Conservation (phyloP, 2,113 vertebrate species). For the Callospermophilus lateralis region DNA sequence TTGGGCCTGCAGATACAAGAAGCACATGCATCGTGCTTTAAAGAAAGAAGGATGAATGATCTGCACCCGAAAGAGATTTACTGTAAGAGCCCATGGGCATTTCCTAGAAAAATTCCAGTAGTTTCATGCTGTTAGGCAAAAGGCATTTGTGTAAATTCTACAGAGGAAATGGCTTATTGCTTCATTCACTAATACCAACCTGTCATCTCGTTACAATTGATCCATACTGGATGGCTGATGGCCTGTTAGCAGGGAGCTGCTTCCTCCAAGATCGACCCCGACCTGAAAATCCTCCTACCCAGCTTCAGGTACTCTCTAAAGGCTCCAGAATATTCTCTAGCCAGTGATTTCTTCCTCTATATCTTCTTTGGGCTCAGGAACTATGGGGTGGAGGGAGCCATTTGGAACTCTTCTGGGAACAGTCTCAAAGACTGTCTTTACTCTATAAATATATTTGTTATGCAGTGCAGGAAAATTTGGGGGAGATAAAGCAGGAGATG, state of each 20-base stretch:
- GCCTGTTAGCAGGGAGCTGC: conserved; percentile 74
- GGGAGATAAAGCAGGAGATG: conserved; percentile 53
- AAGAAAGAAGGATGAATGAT: conserved; percentile 82
- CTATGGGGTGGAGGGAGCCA: conserved; percentile 33
- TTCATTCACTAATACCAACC: conserved; percentile 82
- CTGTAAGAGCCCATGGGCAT: conserved; percentile 82
- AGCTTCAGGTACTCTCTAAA: conserved; percentile 77
- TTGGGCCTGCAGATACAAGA: conserved; percentile 75
- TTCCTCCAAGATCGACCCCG: conserved; percentile 82
- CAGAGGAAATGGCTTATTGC: conserved; percentile 84
- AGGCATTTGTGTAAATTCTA: conserved; percentile 85
- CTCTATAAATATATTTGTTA: conserved; percentile 60
- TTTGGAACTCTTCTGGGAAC: conserved; percentile 71
- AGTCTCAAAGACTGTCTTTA: conserved; percentile 47
- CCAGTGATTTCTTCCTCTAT: neutral
- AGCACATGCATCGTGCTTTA: conserved; percentile 78
- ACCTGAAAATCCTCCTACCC: conserved; percentile 66
- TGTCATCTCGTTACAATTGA: conserved; percentile 86
- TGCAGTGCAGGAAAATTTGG: conserved; percentile 42
- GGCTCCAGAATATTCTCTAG: conserved; percentile 71
- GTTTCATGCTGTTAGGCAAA: conserved; percentile 84
- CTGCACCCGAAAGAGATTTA: conserved; percentile 84
- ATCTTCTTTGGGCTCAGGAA: neutral
- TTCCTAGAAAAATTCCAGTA: conserved; percentile 86
- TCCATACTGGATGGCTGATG: conserved; percentile 74